Conservation (phyloP, 1,140 invertebrate species). For the Steinernema feltiae region DNA sequence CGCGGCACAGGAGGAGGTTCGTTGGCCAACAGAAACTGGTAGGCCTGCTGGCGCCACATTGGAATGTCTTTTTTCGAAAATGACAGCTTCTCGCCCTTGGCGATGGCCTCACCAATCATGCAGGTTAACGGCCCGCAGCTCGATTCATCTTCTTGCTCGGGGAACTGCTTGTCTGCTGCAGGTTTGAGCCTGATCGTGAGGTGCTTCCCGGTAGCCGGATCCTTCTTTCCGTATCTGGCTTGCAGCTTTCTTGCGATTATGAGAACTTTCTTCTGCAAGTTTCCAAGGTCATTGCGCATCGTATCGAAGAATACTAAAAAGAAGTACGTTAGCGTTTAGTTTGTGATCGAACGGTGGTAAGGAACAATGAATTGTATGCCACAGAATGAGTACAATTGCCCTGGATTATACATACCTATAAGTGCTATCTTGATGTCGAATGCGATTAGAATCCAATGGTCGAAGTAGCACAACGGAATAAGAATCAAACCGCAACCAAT, state of each 20-base stretch:
- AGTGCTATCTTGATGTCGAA: no score
- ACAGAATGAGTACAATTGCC: no score
- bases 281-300: not conserved
- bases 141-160: not conserved
- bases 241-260: not conserved
- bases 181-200: not conserved
- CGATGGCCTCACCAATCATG: not conserved
- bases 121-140: not conserved
- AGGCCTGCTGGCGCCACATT: not conserved
- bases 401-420: no score
- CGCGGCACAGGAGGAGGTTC: not conserved
- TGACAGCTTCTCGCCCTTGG: not conserved
- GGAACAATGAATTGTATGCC: no score
- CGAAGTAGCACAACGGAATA: not conserved
- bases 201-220: no score
- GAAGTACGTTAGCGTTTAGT: no score
- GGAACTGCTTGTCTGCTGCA: not conserved
- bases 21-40: not conserved
- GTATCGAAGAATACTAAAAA: slow-evolving; percentile 2
- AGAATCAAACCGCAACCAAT: not conserved
- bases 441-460: not conserved
- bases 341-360: no score
- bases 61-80: not conserved
- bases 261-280: not conserved
- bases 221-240: not conserved